A percentile compares a stretch with the other conserved stretches of the same genome.
Conservation (phyloP, 2,113 vertebrate species). For the Eretmochelys imbricata region DNA sequence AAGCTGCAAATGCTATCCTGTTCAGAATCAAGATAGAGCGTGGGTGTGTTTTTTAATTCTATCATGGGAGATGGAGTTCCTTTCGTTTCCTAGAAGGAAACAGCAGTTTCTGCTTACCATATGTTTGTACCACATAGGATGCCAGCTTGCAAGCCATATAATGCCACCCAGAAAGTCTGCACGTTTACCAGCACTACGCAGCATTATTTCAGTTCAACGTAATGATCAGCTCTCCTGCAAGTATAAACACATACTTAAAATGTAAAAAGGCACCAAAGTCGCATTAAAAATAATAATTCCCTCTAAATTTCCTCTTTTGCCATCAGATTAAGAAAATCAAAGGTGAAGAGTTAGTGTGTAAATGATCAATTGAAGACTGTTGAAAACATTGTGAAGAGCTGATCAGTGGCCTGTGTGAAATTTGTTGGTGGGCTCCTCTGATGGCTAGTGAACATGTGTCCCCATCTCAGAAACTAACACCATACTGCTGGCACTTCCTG, state of each 20-base stretch:
- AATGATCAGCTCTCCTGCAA: conserved; percentile 35
- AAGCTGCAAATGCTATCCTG: conserved; percentile 8
- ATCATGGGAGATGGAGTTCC: conserved; percentile 29
- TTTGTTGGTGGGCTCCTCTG: conserved; percentile 3
- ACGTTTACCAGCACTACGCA: conserved; percentile 51
- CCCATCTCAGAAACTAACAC: not conserved
- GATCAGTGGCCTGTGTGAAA: not conserved
- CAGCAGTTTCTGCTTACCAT: conserved; percentile 66
- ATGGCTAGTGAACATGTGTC: conserved; percentile 13
- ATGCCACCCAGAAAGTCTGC: conserved; percentile 57
- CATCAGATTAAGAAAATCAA: not conserved
- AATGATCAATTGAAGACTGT: not conserved
- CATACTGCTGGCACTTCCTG: not conserved
- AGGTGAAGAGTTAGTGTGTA: not conserved
- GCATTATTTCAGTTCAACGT: conserved; percentile 12
- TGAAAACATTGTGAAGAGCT: not conserved
- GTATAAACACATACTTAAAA: not conserved
- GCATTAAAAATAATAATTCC: not conserved
- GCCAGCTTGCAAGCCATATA: conserved; percentile 73
- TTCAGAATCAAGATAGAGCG: conserved; percentile 13
- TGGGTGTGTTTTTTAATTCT: conserved; percentile 31
- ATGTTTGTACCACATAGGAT: conserved; percentile 65
- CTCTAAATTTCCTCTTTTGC: not conserved
- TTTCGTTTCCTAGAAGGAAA: conserved; percentile 56
- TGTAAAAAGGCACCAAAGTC: not conserved